phyloP scores from a whole-genome alignment of 2,113 vertebrate genomes.

The Gracilinanus agilis region DNA sequence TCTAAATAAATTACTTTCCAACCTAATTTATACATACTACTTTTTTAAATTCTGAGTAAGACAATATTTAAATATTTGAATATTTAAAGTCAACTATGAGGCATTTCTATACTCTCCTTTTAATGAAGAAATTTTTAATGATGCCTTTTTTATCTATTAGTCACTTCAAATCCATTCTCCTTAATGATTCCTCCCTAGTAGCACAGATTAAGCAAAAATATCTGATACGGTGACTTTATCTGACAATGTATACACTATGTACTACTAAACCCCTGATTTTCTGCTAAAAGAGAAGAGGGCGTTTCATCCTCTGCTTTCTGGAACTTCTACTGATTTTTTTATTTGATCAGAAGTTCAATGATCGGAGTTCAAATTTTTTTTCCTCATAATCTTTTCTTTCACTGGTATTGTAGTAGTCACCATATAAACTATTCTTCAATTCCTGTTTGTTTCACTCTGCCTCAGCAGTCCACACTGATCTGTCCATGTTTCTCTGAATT shows the following conservation, averaged over 20 bases:
- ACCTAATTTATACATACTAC: neutral
- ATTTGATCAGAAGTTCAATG: too few relatives aligned
- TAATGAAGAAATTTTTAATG: neutral
- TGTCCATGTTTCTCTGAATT: too few relatives aligned
- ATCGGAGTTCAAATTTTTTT: too few relatives aligned
- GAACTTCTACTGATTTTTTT: neutral
- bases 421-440: too few relatives aligned
- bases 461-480: too few relatives aligned
- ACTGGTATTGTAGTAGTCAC: too few relatives aligned
- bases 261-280: neutral
- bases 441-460: too few relatives aligned
- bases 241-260: neutral
- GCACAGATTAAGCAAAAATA: neutral
- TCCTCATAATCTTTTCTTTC: too few relatives aligned
- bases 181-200: neutral
- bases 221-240: neutral
- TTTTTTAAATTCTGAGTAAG: neutral
- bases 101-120: neutral
- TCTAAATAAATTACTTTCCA: neutral
- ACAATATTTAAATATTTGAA: neutral
- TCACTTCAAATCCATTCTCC: neutral
- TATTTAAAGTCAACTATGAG: neutral
- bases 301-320: neutral
- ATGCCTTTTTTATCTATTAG: neutral
- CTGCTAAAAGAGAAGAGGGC: neutral